Base-by-base conservation (phyloP, 2,113 vertebrate species). In the Mola mola region DNA sequence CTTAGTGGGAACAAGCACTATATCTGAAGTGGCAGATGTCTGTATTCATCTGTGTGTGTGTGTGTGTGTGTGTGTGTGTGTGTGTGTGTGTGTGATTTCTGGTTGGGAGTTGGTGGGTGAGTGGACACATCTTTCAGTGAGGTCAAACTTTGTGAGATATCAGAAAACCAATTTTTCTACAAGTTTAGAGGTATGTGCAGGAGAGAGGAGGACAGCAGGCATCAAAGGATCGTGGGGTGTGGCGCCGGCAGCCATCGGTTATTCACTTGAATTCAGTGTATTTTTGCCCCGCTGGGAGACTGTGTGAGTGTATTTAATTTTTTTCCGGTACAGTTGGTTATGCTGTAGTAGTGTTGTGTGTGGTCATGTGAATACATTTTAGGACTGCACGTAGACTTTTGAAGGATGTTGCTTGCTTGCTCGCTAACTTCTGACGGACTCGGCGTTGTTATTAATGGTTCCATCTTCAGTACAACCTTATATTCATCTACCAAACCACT, bases 111-210 rank as follows among this genome's bases (percentile, higher is more conserved):
- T 16, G 36, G 65, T 47, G 75, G 77, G 28, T 29, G 28, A 7
- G 28, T n/a, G n/a, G n/a, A n/a, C n/a, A n/a, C n/a, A n/a, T 29
- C 9, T 29, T 51, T 51, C 33, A 16, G 76, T 53, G 75, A 86
- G 85, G 83, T 85, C 80, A 83, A 55, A 81, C 69, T 76, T 78
- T 75, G 53, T 74, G 55, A 78, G 67, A 84, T 72, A 78, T 75
- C 64, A 79, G 56, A 73, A 86, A 84, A 84, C 77, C 78, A 83
- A 83, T 83, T 84, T 78, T 71, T 67, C 67, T 74, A 69, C 46
- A 66, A 62, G 61, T 75, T 72, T 62, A 70, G 50, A 25, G 5
- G 53, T 44, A 48, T 69, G 52, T 74, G 53, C 29, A 52, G 34
- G 40, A 60, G 46, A 70, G 48, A 72, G 34, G 55, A 69, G 15